Base-by-base conservation (phyloP, 2,888 invertebrate genomes). In the Eristalis tenax region DNA sequence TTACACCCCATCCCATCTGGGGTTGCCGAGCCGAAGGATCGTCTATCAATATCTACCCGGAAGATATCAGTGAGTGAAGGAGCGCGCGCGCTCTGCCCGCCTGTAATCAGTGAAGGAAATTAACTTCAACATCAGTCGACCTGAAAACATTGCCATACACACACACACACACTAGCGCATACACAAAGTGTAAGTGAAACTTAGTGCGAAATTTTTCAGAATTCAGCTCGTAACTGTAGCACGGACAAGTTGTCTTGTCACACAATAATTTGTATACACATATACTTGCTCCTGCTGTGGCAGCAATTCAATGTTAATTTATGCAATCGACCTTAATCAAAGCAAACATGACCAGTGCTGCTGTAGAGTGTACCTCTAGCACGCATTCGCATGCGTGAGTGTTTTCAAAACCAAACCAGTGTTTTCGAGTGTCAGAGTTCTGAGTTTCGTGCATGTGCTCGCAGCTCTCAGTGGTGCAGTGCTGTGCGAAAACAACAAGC, bases 301-400 rank as follows among this genome's bases (percentile, higher is more conserved):
- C 61, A 32, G 68, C 61, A 32, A 71, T 61, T 80, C 76, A 85
- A 81, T 85, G 80, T 71, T 81, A 85, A 85, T 85, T 73, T 65
- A 81, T 77, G 71, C 85, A 64, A 77, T 59, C 59, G 85, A 64
- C 85, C 85, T 85, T 83, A 74, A 79, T 66, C 73, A 18, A 61
- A 71, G 57, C 23, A 68, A 80, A 65, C 69, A 43, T 73, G 81
- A 70, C 77, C 69, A 57, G 81, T 73, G 77, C 73, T 26, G 23
- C 23, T 26, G 26, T 59, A 1, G 50, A 50, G 50, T 50, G 50
- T 13, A 4, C 26, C 59, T 59, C 59, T 59, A 28, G 50, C 50
- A 50, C 50, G 50, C 50, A 59, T 59, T 66, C 40, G 57, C 15
- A 22, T 65, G 43, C 35, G 70, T 65, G 64, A 50, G 50, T 50